Conservation (phyloP, 2,888 invertebrate genomes). For the Caenorhabditis sp. region DNA sequence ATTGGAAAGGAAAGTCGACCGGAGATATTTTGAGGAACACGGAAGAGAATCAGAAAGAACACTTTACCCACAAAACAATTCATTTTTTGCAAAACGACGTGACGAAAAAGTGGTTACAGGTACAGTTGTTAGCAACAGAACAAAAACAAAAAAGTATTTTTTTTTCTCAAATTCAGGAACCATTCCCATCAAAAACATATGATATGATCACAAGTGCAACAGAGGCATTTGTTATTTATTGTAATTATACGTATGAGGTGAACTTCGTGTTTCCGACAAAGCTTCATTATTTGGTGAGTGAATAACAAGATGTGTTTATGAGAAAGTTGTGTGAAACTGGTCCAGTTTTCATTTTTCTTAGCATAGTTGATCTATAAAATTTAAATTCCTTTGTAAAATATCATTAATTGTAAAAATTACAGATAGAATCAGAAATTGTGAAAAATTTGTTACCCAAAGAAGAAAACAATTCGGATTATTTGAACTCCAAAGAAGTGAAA, state of each 20-base stretch:
- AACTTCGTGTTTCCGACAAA: conserved; percentile 27
- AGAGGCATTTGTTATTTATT: conserved; percentile 21
- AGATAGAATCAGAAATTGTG: background rate
- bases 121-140: too few species aligned
- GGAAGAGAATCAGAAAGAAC: background rate
- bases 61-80: background rate
- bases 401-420: too few species aligned
- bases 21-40: background rate
- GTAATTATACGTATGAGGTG: conserved; percentile 3
- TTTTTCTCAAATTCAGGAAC: too few species aligned
- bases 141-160: too few species aligned
- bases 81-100: background rate
- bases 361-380: too few species aligned
- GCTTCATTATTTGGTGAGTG: background rate
- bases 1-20: background rate
- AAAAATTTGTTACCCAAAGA: background rate
- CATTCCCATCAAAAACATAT: background rate
- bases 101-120: background rate
- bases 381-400: too few species aligned
- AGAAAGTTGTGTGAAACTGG: too few species aligned
- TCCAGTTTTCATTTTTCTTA: too few species aligned
- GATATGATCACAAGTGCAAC: background rate
- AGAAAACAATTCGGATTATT: background rate
- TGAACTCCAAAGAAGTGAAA: conserved; percentile 12
- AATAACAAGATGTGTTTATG: too few species aligned